Evolutionary conservation across 2,113 vertebrate species (phyloP).

Genomic region (Casuarius casuarius): DNA sequence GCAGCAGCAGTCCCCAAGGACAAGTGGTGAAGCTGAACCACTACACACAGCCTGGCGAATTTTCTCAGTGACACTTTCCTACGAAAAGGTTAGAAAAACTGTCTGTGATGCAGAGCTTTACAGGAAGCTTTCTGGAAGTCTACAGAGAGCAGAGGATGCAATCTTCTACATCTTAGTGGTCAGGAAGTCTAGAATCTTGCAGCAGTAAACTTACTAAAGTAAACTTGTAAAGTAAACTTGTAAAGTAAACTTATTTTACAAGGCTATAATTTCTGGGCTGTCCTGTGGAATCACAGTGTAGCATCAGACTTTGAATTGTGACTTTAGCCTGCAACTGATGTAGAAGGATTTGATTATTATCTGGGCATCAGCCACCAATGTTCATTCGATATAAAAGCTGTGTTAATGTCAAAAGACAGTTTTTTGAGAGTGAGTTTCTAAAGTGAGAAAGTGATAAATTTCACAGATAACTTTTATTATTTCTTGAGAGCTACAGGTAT

Average conservation of each 20-base stretch:
- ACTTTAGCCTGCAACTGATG: background rate
- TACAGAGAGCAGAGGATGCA: background rate
- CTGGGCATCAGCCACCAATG: background rate
- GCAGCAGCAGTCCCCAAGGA: background rate
- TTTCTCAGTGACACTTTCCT: background rate
- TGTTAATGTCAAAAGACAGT: background rate
- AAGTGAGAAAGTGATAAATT: background rate
- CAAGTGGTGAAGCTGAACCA: background rate
- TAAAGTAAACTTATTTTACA: background rate
- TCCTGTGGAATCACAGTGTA: background rate
- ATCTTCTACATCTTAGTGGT: background rate
- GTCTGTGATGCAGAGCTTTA: background rate
- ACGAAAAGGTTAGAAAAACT: background rate
- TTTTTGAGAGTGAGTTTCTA: background rate
- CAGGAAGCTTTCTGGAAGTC: background rate
- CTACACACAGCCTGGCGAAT: background rate
- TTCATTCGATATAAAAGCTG: background rate
- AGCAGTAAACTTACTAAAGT: background rate
- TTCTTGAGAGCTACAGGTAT: background rate
- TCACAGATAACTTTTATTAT: background rate
- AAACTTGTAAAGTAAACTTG: too few relatives aligned
- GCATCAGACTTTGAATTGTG: background rate
- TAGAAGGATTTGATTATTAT: background rate
- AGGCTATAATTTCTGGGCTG: background rate
- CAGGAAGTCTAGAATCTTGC: background rate